Evolutionary conservation across 2,797 vertebrate species (phyloP).

Genomic region (Gobionotothen gibberifrons): DNA sequence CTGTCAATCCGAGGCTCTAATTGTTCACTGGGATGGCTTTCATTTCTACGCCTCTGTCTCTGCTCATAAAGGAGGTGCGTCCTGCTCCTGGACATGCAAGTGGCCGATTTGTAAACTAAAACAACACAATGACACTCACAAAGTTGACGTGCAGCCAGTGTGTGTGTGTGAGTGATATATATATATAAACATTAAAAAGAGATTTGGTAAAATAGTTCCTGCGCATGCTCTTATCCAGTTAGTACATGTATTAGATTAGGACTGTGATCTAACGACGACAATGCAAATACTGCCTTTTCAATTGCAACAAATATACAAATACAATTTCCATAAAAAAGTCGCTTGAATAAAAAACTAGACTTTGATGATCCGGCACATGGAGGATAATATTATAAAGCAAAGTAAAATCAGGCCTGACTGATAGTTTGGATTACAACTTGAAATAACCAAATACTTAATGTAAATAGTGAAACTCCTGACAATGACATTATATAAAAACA

Average conservation of each 20-base stretch:
- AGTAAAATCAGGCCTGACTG: constrained; percentile 13
- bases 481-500: background rate
- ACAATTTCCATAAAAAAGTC: constrained; percentile 1
- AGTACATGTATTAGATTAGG: background rate
- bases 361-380: background rate
- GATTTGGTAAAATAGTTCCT: background rate
- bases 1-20: constrained; percentile 97
- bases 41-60: constrained; percentile 54
- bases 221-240: background rate
- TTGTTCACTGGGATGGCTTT: constrained; percentile 89
- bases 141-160: constrained; percentile 14
- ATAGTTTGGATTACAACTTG: constrained; percentile 3
- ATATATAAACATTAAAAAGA: background rate
- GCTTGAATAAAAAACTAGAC: background rate
- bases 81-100: constrained; percentile 25
- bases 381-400: constrained; percentile 5
- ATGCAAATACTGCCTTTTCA: background rate
- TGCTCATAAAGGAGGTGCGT: constrained; percentile 27
- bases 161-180: background rate
- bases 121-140: constrained; percentile 34
- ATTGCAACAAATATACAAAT: background rate
- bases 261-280: background rate
- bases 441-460: constrained; percentile 2
- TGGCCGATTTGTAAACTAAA: constrained; percentile 27
- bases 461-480: background rate